Base-by-base conservation (phyloP, 2,888 invertebrate species). In the Mythimna loreyi region DNA sequence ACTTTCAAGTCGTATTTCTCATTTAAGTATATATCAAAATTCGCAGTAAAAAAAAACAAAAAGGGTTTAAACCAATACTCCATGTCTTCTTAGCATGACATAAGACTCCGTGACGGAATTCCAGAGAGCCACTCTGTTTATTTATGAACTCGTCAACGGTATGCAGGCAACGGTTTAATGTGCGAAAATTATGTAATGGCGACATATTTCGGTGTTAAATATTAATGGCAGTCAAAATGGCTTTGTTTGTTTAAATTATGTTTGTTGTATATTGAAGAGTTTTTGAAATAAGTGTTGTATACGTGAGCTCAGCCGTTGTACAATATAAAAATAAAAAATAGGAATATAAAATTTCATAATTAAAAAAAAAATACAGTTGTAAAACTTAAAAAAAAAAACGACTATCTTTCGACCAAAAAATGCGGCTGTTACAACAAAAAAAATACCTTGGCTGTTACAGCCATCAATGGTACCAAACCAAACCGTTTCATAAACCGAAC, bases 161-260 rank as follows among this genome's bases (percentile, higher is more conserved):
- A 59, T 66, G 58, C 45, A 55, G 61, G 58, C 58, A 60, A 28
- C 63, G 40, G 75, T 36, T 56, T 69, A n/a, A 69, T 78, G 66
- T 74, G 79, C 49, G 66, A 74, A 73, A 53, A 67, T 78, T 68
- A 61, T 80, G 55, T 71, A 76, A 76, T 76, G 23, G 25, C 25
- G 43, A 52, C 7, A 23, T 75, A 55, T 72, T 67, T 64, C 11
- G 25, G 33, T 47, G 28, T 23, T 25, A 7, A 61, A 68, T 64
- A 43, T 59, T 25, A 60, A 50, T 40, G 36, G 23, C 21, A 30
- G 33, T 11, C 1, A 52, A 74, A 65, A 58, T 28, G 16, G n/a
- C 0, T 60, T 67, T 55, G 53, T 76, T 73, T 73, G n/a, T 36
- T 53, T 47, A n/a, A 16, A 58, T 58, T 33, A 19, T 58, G 25